phyloP scores from a whole-genome alignment of 2,113 vertebrate genomes.

The Conger conger region DNA sequence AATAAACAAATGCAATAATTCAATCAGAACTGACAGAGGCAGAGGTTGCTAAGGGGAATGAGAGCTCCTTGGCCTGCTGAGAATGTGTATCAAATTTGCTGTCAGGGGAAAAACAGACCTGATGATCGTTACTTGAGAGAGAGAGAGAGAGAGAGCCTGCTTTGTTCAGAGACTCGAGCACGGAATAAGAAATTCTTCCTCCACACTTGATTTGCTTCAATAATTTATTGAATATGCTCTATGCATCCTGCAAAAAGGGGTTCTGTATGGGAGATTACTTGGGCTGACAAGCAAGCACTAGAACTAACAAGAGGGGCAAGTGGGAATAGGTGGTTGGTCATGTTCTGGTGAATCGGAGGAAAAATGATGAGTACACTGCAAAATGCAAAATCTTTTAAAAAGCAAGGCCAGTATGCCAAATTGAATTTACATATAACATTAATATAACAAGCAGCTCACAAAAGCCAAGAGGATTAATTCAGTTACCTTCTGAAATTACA shows the following conservation, averaged over 20 bases:
- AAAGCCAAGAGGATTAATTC: conserved; percentile 63
- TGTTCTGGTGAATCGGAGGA: conserved; percentile 3
- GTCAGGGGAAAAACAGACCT: conserved; percentile 35
- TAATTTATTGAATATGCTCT: conserved; percentile 1
- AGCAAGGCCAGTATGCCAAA: background rate
- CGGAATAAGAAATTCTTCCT: background rate
- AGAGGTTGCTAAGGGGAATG: conserved; percentile 58
- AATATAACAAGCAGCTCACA: conserved; percentile 32
- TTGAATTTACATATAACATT: conserved; percentile 8
- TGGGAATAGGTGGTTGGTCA: conserved; percentile 2
- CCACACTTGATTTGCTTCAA: background rate
- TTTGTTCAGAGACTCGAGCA: background rate
- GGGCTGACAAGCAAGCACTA: background rate
- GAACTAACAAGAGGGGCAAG: conserved; percentile 7
- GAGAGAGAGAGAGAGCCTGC: conserved; percentile 7
- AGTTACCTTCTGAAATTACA: conserved; percentile 59
- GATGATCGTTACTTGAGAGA: conserved; percentile 55
- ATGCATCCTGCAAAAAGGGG: background rate
- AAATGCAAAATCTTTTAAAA: conserved; percentile 3
- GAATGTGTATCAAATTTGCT: conserved; percentile 57
- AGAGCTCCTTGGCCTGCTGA: conserved; percentile 54
- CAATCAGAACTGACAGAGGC: conserved; percentile 57
- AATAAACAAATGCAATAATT: conserved; percentile 61
- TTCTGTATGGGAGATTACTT: background rate
- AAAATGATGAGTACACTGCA: background rate